Percentiles rank a stretch among this genome's conserved stretches.
phyloP scores from a whole-genome alignment of 2,113 vertebrate genomes.

The Sialia sialis region DNA sequence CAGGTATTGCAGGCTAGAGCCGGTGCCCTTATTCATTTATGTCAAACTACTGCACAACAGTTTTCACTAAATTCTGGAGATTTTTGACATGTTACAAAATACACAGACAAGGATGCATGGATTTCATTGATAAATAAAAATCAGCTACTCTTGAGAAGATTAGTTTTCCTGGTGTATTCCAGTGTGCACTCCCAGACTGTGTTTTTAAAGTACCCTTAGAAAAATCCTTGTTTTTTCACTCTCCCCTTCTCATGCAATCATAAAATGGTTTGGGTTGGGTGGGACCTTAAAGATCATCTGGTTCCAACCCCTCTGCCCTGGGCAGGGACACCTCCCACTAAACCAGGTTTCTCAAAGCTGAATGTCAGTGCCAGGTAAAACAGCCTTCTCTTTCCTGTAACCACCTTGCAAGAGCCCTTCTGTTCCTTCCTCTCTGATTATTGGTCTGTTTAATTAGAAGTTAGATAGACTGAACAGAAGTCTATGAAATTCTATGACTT shows the following conservation, averaged over 20 bases:
- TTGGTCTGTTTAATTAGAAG: neutral
- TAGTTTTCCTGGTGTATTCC: neutral
- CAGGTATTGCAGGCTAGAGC: neutral
- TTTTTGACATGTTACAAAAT: neutral
- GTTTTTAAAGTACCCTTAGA: neutral
- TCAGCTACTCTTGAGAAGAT: neutral
- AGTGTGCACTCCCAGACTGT: neutral
- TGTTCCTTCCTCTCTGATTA: neutral
- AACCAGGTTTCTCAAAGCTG: neutral
- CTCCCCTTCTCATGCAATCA: neutral
- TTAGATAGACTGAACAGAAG: neutral
- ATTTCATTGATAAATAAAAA: neutral
- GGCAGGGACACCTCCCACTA: neutral
- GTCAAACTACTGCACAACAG: neutral
- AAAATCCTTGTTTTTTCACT: neutral
- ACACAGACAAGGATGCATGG: neutral
- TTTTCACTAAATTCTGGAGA: neutral
- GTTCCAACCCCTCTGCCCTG: neutral
- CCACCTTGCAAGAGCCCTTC: neutral
- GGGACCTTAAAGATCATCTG: neutral
- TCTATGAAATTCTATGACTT: neutral
- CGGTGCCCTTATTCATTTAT: neutral
- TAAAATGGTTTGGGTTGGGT: neutral
- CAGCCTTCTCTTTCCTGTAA: neutral
- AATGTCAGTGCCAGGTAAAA: neutral